phyloP scores from a whole-genome alignment of 1,140 invertebrate species.

The Paralvinella palmiformis region DNA sequence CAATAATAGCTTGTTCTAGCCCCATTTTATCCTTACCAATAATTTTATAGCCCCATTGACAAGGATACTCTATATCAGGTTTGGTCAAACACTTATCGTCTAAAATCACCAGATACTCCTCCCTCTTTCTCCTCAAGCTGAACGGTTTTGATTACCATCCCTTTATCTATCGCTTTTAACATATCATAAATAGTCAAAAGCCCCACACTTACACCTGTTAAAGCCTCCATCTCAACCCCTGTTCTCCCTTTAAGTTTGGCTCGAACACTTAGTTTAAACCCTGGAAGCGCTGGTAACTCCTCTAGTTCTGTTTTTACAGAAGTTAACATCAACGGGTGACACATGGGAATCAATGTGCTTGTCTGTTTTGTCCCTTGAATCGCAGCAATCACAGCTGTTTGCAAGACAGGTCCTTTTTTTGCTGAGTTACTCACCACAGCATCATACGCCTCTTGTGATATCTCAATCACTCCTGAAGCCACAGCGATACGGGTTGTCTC shows the following conservation, averaged over 20 bases:
- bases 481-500: slow-evolving; percentile 63
- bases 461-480: slow-evolving; percentile 59
- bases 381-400: slow-evolving; percentile 81
- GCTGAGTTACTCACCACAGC: slow-evolving; percentile 71
- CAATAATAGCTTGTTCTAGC: no score
- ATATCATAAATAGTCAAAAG: slow-evolving; percentile 95
- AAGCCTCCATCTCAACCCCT: slow-evolving; percentile 97
- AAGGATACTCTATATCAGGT: no score
- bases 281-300: slow-evolving; percentile 48
- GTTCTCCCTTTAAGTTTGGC: slow-evolving; percentile 58
- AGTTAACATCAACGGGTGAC: slow-evolving; percentile 70
- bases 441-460: slow-evolving; percentile 61
- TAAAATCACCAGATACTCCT: slow-evolving; percentile 50
- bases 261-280: slow-evolving; percentile 48
- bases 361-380: slow-evolving; percentile 88
- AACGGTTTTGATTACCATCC: slow-evolving; percentile 65
- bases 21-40: no score
- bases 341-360: slow-evolving; percentile 83
- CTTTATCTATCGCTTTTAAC: slow-evolving; percentile 83
- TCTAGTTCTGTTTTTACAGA: slow-evolving; percentile 59
- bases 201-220: slow-evolving; percentile 78
- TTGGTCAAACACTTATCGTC: no score
- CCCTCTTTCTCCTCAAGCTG: slow-evolving; percentile 72
- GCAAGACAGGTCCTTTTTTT: slow-evolving; percentile 89
- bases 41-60: no score